These are phyloP conservation scores for Cettia cetti DNA, from an alignment of 2,113 vertebrate genomes.

Conservation along the genomic window DNA sequence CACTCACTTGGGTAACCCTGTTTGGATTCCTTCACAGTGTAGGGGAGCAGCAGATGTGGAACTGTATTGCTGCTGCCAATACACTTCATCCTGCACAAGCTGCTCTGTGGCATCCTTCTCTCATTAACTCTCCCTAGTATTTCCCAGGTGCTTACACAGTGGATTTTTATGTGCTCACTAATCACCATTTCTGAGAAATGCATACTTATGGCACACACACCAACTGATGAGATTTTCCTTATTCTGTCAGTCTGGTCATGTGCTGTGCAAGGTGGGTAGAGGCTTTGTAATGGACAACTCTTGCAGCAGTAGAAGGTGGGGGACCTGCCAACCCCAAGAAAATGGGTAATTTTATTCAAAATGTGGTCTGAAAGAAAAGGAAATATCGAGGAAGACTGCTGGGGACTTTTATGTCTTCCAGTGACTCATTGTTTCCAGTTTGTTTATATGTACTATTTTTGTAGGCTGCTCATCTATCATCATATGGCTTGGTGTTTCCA, in stretches of 20 bases:
- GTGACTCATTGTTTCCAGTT: background rate
- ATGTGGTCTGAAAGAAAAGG: background rate
- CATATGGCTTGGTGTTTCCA: background rate
- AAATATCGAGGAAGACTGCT: background rate
- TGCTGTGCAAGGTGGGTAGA: background rate
- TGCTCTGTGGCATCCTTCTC: background rate
- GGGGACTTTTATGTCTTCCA: background rate
- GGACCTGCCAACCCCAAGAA: background rate
- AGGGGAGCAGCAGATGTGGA: background rate
- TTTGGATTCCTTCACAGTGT: background rate
- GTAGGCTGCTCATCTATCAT: background rate
- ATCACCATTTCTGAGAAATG: background rate
- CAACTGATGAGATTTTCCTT: background rate
- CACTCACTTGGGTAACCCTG: background rate
- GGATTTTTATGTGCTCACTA: background rate
- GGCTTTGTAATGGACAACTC: background rate
- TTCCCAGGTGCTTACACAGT: background rate
- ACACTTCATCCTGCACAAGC: background rate
- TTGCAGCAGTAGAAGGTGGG: background rate
- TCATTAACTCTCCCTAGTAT: background rate
- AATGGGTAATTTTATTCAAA: background rate
- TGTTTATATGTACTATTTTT: background rate
- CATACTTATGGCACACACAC: fast-evolving
- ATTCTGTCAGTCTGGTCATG: background rate
- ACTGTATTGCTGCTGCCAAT: background rate